Base-by-base conservation (phyloP, 2,888 invertebrate genomes). In the Eilema griseolum region DNA sequence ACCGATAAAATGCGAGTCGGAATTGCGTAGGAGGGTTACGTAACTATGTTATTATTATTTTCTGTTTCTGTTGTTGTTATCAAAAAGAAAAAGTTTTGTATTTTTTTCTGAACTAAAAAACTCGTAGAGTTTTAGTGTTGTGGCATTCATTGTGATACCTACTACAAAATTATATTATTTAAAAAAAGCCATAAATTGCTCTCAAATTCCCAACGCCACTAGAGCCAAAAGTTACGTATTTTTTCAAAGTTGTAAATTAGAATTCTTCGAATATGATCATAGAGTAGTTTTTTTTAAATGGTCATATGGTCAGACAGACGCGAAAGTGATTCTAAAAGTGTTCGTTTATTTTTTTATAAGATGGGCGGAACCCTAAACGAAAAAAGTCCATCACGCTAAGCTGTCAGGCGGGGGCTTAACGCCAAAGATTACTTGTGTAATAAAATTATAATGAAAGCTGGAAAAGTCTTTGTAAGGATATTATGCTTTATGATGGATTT, bases 261-360 rank as follows among this genome's bases (percentile, higher is more conserved):
- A 52, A 52, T n/a, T 52, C 20, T 52, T 52, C 8, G n/a, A 2
- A 52, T 52, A 20, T 52, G 52, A 8, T n/a, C 10, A 20, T 52
- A 10, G 20, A 52, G 8, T 52, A 8, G 52, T n/a, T 20, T n/a
- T 46, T 7, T 20, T 20, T n/a, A 52, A 52, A 46, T n/a, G 52
- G 10, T 52, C n/a, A 52, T 7, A 52, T 52, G n/a, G n/a, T 52
- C 52, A 52, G 52, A 10, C 52, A 52, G 20, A 52, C 52, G 2
- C n/a, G 10, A n/a, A 52, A 52, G 52, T 10, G n/a, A 52, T 52
- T 52, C 52, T 52, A n/a, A 52, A 20, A 20, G 7, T 52, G 20
- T 52, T 52, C 52, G 10, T 73, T 76, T 71, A n/a, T n/a, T 52
- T 65, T 66, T 71, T 57, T 41, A n/a, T 52, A 52, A 10, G n/a